Conservation (phyloP, 2,797 vertebrate species). For the Enteromius anoplus region DNA sequence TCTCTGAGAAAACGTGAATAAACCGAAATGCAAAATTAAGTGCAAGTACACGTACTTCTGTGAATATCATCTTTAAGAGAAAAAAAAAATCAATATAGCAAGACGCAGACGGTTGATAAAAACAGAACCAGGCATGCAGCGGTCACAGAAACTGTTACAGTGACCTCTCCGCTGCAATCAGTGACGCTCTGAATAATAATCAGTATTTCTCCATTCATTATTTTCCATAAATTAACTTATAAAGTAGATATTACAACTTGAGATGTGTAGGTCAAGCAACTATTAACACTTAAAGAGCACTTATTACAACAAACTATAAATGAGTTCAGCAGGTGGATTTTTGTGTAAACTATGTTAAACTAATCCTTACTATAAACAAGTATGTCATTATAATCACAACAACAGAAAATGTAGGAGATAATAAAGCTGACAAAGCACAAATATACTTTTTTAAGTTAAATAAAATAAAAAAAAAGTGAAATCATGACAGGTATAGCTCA, state of each 20-base stretch:
- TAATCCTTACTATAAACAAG: background rate
- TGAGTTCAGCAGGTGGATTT: background rate
- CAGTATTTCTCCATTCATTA: background rate
- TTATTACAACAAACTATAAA: background rate
- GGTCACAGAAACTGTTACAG: background rate
- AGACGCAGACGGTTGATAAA: background rate
- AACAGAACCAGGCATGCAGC: background rate
- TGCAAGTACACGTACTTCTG: background rate
- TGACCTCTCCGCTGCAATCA: background rate
- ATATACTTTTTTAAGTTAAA: background rate
- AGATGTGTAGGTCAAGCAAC: background rate
- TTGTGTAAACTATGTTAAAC: background rate
- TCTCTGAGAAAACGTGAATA: background rate
- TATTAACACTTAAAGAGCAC: slow-evolving; percentile 4
- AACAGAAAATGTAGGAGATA: too few species aligned
- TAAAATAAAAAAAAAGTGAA: background rate
- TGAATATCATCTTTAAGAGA: background rate
- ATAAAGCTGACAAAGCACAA: background rate
- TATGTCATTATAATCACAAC: background rate
- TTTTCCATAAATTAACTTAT: background rate
- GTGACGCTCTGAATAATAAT: background rate
- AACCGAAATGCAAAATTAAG: background rate
- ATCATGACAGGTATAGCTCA: background rate
- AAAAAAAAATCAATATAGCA: background rate
- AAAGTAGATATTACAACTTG: background rate